Percentiles rank a stretch among this genome's conserved stretches.
Conservation (phyloP, 2,888 invertebrate genomes). For the Sminthurides aquaticus region DNA sequence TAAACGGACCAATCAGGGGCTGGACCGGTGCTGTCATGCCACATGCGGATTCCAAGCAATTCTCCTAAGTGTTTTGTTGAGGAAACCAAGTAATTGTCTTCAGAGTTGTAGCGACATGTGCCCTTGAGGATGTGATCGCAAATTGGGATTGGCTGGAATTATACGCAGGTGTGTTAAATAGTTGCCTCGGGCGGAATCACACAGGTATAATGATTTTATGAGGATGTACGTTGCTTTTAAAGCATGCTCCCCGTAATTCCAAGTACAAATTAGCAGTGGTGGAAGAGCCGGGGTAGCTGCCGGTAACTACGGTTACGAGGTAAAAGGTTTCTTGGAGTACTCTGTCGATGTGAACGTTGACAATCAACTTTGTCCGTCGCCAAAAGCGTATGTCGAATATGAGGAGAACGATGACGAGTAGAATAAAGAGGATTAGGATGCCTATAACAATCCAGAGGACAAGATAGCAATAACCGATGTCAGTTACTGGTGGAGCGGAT, state of each 20-base stretch:
- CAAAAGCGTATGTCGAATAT: not conserved
- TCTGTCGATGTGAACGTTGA: not conserved
- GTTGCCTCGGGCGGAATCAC: not conserved
- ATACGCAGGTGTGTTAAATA: not conserved
- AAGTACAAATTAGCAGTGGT: constrained; percentile 4
- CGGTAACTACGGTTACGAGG: constrained; percentile 6
- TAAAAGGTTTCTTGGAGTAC: constrained; percentile 9
- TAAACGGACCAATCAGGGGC: constrained; percentile 10
- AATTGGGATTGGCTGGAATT: constrained; percentile 4
- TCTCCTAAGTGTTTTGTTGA: constrained; percentile 6
- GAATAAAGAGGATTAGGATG: not conserved
- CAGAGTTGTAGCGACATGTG: not conserved
- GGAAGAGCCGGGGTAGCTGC: not conserved
- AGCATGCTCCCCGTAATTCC: constrained; percentile 9
- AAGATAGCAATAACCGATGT: not conserved
- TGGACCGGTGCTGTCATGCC: constrained; percentile 15
- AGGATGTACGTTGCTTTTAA: constrained; percentile 1
- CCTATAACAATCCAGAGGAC: constrained; percentile 11
- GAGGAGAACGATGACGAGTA: not conserved
- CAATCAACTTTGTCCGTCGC: not conserved
- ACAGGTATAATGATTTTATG: no score
- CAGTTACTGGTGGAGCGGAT: not conserved
- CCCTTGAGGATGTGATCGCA: not conserved
- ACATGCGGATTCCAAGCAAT: constrained; percentile 1
- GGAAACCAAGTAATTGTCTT: constrained; percentile 14